These are phyloP conservation scores for Athripsodes cinereus DNA, from an alignment of 2,888 invertebrate genomes.

Conservation along the genomic window DNA sequence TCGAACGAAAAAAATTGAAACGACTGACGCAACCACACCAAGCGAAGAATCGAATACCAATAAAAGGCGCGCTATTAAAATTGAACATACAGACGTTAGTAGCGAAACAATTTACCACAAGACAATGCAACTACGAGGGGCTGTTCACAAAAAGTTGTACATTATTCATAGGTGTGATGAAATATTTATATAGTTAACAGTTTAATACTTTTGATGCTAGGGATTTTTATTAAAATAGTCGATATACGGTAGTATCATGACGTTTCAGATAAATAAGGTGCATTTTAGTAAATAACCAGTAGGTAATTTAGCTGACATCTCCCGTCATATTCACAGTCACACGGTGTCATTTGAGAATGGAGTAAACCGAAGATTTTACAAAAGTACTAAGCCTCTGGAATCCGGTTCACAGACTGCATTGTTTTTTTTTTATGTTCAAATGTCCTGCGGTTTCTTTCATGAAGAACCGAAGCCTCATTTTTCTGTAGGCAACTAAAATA, in stretches of 20 bases:
- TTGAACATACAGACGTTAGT: background rate
- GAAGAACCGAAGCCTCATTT: background rate
- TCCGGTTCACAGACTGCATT: conserved; percentile 16
- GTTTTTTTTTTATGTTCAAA: conserved; percentile 4
- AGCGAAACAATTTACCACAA: no score
- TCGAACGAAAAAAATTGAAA: conserved; percentile 4
- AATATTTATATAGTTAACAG: no score
- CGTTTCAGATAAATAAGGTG: no score
- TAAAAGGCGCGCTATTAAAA: background rate
- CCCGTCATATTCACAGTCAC: conserved; percentile 6
- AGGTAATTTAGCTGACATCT: background rate
- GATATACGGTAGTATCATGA: no score
- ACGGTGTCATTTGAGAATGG: conserved; percentile 19
- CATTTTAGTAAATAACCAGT: no score
- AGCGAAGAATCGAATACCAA: background rate
- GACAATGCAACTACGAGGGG: background rate
- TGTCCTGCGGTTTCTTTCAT: conserved; percentile 13
- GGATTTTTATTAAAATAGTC: no score
- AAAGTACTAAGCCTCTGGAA: conserved; percentile 17
- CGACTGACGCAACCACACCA: conserved; percentile 5
- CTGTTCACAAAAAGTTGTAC: background rate
- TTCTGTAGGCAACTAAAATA: no score
- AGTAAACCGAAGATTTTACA: no score
- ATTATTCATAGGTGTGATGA: no score
- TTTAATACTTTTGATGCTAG: no score